Evolutionary conservation across 2,888 invertebrate genomes (phyloP).

Genomic region (Tortrix viridana): DNA sequence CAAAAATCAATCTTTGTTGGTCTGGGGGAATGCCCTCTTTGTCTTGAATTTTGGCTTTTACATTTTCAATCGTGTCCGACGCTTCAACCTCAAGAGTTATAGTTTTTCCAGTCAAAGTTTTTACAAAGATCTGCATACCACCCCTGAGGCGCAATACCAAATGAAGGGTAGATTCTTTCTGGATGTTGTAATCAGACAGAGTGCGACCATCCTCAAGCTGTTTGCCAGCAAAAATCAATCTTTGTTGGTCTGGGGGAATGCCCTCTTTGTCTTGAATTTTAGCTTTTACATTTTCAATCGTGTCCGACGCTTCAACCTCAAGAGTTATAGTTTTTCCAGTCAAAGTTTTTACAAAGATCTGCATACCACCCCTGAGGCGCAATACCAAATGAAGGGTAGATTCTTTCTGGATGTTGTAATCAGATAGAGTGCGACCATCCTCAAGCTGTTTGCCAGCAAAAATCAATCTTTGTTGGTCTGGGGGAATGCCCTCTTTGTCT

Average conservation of each 20-base stretch:
- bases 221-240: conserved; percentile 41
- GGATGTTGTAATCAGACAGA: conserved; percentile 41
- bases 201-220: conserved; percentile 42
- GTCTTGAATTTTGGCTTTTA: conserved; percentile 41
- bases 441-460: conserved; percentile 42
- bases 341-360: conserved; percentile 41
- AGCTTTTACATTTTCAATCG: conserved; percentile 41
- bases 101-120: conserved; percentile 41
- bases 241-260: conserved; percentile 41
- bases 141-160: conserved; percentile 41
- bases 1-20: conserved; percentile 40
- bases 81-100: conserved; percentile 40
- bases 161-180: conserved; percentile 44
- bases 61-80: conserved; percentile 41
- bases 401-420: conserved; percentile 43
- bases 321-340: conserved; percentile 42
- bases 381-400: conserved; percentile 41
- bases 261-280: conserved; percentile 43
- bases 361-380: conserved; percentile 42
- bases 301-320: conserved; percentile 40
- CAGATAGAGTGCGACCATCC: conserved; percentile 42
- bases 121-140: conserved; percentile 42
- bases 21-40: conserved; percentile 42
- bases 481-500: conserved; percentile 42
- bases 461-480: conserved; percentile 42